These are phyloP conservation scores for Rhagologus leucostigma DNA, from an alignment of 2,113 vertebrate genomes.

Conservation along the genomic window DNA sequence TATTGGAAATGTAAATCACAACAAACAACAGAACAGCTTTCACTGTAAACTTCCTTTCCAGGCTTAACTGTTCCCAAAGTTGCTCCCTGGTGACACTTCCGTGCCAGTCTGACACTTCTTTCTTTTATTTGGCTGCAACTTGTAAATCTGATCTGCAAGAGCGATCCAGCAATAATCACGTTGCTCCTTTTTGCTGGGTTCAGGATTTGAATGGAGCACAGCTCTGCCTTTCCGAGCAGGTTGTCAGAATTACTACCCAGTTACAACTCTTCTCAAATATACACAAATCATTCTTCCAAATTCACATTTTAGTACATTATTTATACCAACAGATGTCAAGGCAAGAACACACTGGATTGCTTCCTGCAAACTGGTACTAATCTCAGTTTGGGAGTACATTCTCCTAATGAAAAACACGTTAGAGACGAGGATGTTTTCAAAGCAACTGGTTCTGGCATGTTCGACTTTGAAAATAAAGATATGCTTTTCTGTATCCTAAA, in stretches of 20 bases:
- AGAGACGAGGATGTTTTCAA: background rate
- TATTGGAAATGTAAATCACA: background rate
- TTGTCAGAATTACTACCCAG: background rate
- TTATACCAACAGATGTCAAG: slow-evolving; percentile 1
- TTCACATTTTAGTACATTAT: background rate
- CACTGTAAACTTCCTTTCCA: background rate
- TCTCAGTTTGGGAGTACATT: background rate
- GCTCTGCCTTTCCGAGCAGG: background rate
- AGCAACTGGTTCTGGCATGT: background rate
- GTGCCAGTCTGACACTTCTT: background rate
- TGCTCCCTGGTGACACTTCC: background rate
- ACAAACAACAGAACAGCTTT: background rate
- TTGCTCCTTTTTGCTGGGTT: background rate
- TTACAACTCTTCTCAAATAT: background rate
- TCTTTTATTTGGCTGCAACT: background rate
- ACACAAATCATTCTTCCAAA: background rate
- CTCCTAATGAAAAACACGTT: background rate
- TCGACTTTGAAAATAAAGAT: background rate
- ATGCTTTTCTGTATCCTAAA: background rate
- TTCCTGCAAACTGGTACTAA: background rate
- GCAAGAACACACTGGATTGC: background rate
- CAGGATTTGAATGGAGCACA: background rate
- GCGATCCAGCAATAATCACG: background rate
- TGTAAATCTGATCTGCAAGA: background rate
- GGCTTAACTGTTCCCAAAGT: background rate